A percentile compares a stretch with the other conserved stretches of the same genome.
These are phyloP conservation scores for Phlogophora meticulosa DNA, from an alignment of 2,888 invertebrate genomes.

Conservation along the genomic window DNA sequence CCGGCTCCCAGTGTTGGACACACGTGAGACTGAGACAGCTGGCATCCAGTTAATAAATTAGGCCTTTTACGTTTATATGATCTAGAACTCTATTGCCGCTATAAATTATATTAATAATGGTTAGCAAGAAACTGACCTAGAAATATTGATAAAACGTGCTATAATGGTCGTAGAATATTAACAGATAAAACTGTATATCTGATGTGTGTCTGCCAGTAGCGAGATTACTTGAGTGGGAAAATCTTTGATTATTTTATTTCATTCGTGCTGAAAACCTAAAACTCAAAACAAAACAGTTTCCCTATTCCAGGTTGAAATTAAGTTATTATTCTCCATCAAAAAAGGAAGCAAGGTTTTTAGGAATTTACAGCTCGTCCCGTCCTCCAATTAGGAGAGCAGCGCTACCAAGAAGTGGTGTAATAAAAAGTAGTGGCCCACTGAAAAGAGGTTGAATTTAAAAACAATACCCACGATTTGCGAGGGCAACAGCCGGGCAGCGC, in stretches of 20 bases:
- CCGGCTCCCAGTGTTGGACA: slow-evolving; percentile 69
- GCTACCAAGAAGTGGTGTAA: slow-evolving; percentile 67
- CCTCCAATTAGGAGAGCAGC: slow-evolving; percentile 70
- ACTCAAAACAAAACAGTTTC: too few species aligned
- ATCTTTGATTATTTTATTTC: neutral
- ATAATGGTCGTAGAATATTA: neutral
- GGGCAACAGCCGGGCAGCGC: slow-evolving; percentile 66
- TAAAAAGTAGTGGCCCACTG: slow-evolving; percentile 60
- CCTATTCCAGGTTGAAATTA: neutral
- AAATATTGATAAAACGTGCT: neutral
- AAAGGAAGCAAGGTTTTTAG: slow-evolving; percentile 7
- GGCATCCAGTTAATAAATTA: slow-evolving; percentile 14
- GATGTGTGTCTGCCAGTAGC: too few species aligned
- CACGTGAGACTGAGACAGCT: slow-evolving; percentile 28
- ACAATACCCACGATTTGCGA: slow-evolving; percentile 66
- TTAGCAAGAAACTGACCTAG: slow-evolving; percentile 4
- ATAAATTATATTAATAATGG: slow-evolving; percentile 19
- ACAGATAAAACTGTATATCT: neutral
- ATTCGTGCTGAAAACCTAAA: neutral
- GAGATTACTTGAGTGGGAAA: too few species aligned
- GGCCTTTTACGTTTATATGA: slow-evolving; percentile 1
- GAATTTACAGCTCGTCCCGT: slow-evolving; percentile 60
- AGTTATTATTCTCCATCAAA: slow-evolving; percentile 13
- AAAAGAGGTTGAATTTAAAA: slow-evolving; percentile 67
- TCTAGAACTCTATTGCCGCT: slow-evolving; percentile 1